phyloP scores from a whole-genome alignment of 2,797 vertebrate genomes.

The Periophthalmus magnuspinnatus region DNA sequence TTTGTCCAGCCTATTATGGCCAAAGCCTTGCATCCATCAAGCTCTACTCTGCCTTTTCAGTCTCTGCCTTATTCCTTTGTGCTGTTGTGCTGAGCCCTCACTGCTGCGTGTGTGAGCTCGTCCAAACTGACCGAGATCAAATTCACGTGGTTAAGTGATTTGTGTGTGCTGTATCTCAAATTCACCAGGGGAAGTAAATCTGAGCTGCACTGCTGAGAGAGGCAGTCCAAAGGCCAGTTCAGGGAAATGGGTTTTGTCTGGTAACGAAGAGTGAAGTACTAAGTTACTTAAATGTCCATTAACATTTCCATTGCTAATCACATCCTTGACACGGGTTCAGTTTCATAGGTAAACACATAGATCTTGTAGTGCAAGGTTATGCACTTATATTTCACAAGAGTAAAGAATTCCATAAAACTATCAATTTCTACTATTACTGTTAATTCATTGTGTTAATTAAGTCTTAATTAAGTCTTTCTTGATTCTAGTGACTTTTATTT shows the following conservation, averaged over 20 bases:
- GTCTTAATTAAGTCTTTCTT: no score
- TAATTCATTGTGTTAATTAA: no score
- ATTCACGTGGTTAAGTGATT: conserved; percentile 53
- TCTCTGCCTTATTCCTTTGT: conserved; percentile 23
- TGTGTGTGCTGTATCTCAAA: conserved; percentile 39
- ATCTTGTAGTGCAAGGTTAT: not conserved
- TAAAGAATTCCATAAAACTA: not conserved
- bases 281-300: not conserved
- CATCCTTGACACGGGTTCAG: not conserved
- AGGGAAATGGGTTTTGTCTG: conserved; percentile 4
- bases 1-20: conserved; percentile 32
- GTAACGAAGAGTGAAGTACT: not conserved
- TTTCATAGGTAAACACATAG: not conserved
- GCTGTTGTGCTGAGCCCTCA: conserved; percentile 12
- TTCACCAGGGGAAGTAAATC: conserved; percentile 38
- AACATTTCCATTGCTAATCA: not conserved
- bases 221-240: conserved; percentile 22
- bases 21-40: conserved; percentile 35
- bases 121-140: conserved; percentile 44
- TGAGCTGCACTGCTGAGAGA: conserved; percentile 36
- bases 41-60: conserved; percentile 22
- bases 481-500: no score
- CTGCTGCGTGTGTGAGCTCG: conserved; percentile 26
- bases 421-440: not conserved
- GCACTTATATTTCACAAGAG: no score